Percentiles rank a stretch among this genome's conserved stretches.
Conservation (phyloP, 2,888 invertebrate species). For the Cactoblastis cactorum region DNA sequence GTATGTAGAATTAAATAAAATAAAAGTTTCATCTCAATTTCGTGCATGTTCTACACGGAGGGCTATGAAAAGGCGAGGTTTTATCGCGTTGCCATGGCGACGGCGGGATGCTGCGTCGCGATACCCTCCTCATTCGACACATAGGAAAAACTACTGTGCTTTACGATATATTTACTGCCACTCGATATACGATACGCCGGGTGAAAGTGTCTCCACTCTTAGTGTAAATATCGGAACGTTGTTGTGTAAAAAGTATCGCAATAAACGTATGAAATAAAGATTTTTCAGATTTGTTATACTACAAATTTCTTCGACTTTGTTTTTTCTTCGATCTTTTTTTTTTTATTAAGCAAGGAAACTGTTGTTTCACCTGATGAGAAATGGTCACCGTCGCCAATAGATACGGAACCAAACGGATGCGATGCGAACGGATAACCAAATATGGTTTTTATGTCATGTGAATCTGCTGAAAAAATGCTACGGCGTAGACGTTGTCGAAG, state of each 20-base stretch:
- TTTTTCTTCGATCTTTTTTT: no score
- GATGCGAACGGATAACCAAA: no score
- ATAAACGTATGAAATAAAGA: no score
- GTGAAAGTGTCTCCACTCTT: constrained; percentile 10
- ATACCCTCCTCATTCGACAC: constrained; percentile 62
- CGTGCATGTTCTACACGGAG: constrained; percentile 5
- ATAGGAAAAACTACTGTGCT: constrained; percentile 62
- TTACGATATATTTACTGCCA: constrained; percentile 51
- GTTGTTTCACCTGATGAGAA: no score
- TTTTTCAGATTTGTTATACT: no score
- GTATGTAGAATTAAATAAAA: background rate
- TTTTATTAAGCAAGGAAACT: no score
- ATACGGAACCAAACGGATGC: no score
- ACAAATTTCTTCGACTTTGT: no score
- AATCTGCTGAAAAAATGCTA: no score
- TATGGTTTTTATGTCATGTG: no score
- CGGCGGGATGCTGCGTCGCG: constrained; percentile 68
- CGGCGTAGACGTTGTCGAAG: no score
- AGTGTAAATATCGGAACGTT: constrained; percentile 7
- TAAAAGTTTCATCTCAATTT: background rate
- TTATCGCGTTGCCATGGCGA: constrained; percentile 77
- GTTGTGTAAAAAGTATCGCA: background rate
- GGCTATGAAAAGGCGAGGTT: constrained; percentile 69
- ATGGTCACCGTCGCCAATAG: no score
- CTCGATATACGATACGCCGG: constrained; percentile 29